Base-by-base conservation (phyloP, 2,888 invertebrate species). In the Leistus spinibarbis region DNA sequence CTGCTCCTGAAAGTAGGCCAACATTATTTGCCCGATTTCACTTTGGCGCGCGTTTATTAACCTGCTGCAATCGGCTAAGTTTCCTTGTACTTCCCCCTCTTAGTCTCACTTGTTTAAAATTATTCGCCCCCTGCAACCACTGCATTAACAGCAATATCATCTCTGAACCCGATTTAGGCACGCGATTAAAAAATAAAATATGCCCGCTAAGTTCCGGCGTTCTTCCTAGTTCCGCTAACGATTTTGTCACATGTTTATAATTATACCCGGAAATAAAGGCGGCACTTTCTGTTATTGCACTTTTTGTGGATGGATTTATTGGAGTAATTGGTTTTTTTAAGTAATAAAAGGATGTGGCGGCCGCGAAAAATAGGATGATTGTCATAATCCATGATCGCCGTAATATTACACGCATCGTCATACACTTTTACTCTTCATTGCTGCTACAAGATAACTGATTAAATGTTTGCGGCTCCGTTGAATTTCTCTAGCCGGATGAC, bases 141-240 rank as follows among this genome's bases (percentile, higher is more conserved):
- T 90, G 88, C 72, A 91, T 80, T 24, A 91, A 83, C 77, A 90
- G 82, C n/a, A 90, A 87, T 68, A 90, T 81, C 79, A 89, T 84
- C 81, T 90, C 90, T 3, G 89, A 87, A 13, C 90, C 91, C 60
- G 89, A 87, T 79, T 88, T 88, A 0, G 91, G 90, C 13, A 91
- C 86, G 57, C 88, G 85, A 78, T 90, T 91, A 79, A 91, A 86
- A 84, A 91, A 88, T 69, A 91, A 80, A 74, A 89, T 85, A 80
- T 89, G 85, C 68, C 85, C 84, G 80, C 87, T 88, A 64, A 86
- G 83, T 78, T 86, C 86, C 24, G 87, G 86, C 81, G 87, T 84
- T 75, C 83, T 82, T 40, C 87, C 87, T 62, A 88, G 79, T 80
- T 89, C 87, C 1, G 86, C 84, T 40, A 89, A 82, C 1, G 88